Base-by-base conservation (phyloP, 2,113 vertebrate genomes). In the Hyaena hyaena region DNA sequence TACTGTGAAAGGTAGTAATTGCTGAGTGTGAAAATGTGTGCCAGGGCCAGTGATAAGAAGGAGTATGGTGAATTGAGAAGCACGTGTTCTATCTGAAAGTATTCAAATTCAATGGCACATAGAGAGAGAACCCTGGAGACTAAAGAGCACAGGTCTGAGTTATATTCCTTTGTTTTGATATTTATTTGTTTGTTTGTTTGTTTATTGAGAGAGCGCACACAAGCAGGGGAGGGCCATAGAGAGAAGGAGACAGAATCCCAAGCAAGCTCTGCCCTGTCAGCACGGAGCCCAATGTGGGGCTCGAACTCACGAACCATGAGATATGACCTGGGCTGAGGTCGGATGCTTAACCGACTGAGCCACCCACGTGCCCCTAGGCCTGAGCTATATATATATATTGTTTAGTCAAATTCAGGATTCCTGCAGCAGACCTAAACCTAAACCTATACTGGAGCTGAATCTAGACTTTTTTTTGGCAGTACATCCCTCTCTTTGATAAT, bases 381-480 rank as follows among this genome's bases (percentile, higher is more conserved):
- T 55, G 24, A 45, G 66, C 77, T 83, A 17, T 26, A 73, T n/a
- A 61, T 61, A 61, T 61, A 61, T 61, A 61, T 61, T 8, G 21
- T 90, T 55, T 17, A 73, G 66, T 19, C 14, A 65, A 94, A 76
- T 58, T 43, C 28, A 24, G 1, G 65, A 82, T 63, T 65, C 24
- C 39, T 65, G 50, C 33, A 26, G 53, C 12, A 96, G 39, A 80
- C 12, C 65, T 92, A 96, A 95, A 83, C 17, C 65, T 92, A 95
- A 93, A 65, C 31, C 19, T 76, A 23, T 19, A 10, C 50, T 71
- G 66, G 50, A 96, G 48, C 50, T 43, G 50, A 89, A 81, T 76
- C 26, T 74, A 31, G 28, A 84, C n/a, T 95, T 96, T 90, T 90
- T 86, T 68, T 66, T 86, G 58, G 31, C 88, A 86, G 43, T 35